A percentile compares a stretch with the other conserved stretches of the same genome.
Conservation (phyloP, 2,888 invertebrate genomes). For the Parthenolecanium corni region DNA sequence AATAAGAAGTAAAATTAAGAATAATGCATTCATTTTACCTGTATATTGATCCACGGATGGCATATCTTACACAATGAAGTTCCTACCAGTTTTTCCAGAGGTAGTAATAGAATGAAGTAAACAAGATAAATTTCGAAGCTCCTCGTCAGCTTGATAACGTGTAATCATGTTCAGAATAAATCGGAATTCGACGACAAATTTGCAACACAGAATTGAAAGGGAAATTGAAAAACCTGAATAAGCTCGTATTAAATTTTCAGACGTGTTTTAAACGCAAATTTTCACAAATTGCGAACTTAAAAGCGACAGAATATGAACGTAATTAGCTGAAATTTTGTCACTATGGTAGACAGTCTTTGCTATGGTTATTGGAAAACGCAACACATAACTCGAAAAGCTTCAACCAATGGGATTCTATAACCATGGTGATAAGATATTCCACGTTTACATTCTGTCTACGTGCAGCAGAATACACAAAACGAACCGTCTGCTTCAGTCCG, state of each 20-base stretch:
- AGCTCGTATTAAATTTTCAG: not conserved
- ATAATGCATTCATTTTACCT: not conserved
- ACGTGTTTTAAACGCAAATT: not conserved
- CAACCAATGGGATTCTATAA: constrained; percentile 23
- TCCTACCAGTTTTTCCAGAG: not conserved
- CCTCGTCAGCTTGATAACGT: not conserved
- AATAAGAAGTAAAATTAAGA: not conserved
- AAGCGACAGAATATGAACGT: constrained; percentile 15
- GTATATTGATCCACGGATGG: not conserved
- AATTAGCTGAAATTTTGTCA: constrained; percentile 25
- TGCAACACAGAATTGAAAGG: not conserved
- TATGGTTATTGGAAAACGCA: constrained; percentile 24
- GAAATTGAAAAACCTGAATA: not conserved
- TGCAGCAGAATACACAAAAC: not conserved
- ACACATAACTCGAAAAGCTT: constrained; percentile 12
- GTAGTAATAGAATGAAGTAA: not conserved
- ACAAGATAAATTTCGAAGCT: not conserved
- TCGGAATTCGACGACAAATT: not conserved
- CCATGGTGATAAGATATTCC: constrained; percentile 28
- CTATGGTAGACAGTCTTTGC: not conserved
- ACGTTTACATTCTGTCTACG: constrained; percentile 1
- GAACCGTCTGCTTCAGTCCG: not conserved
- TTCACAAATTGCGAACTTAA: not conserved
- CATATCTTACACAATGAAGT: too few relatives aligned
- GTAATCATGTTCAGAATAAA: not conserved